Percentiles rank a stretch among this genome's conserved stretches.
Conservation (phyloP, 2,797 vertebrate genomes). For the Clarias platycephalus region DNA sequence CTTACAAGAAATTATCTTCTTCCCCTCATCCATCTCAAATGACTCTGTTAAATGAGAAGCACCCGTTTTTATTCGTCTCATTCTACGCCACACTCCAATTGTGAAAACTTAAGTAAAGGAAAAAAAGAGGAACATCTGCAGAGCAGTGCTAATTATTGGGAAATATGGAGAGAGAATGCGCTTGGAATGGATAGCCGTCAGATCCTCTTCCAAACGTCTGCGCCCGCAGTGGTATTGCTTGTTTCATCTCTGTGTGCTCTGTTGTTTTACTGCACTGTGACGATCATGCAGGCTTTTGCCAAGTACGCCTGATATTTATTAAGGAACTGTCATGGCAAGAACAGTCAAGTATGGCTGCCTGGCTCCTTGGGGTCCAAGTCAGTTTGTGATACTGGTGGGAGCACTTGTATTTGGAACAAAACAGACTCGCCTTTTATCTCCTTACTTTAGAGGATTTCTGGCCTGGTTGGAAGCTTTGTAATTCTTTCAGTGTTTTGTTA, state of each 20-base stretch:
- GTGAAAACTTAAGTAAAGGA: constrained; percentile 47
- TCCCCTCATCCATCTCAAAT: constrained; percentile 64
- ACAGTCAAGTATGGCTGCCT: constrained; percentile 51
- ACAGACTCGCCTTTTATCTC: constrained; percentile 25
- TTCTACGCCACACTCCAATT: constrained; percentile 56
- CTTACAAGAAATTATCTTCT: constrained; percentile 52
- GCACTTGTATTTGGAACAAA: constrained; percentile 42
- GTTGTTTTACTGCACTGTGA: constrained; percentile 63
- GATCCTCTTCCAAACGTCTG: constrained; percentile 77
- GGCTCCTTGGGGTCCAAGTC: constrained; percentile 41
- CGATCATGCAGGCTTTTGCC: constrained; percentile 57
- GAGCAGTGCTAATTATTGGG: constrained; percentile 77
- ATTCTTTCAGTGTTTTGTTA: constrained; percentile 36
- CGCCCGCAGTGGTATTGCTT: constrained; percentile 68
- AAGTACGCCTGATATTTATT: constrained; percentile 60
- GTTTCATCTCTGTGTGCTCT: constrained; percentile 71
- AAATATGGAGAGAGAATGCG: constrained; percentile 65
- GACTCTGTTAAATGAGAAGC: constrained; percentile 73
- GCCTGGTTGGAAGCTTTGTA: constrained; percentile 37
- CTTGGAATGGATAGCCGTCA: constrained; percentile 66
- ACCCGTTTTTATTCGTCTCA: constrained; percentile 62
- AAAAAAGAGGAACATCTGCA: constrained; percentile 73
- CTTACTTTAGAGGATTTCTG: constrained; percentile 11
- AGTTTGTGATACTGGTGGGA: constrained; percentile 45
- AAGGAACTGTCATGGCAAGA: constrained; percentile 59